phyloP scores from a whole-genome alignment of 2,113 vertebrate genomes.

The Axis porcinus region DNA sequence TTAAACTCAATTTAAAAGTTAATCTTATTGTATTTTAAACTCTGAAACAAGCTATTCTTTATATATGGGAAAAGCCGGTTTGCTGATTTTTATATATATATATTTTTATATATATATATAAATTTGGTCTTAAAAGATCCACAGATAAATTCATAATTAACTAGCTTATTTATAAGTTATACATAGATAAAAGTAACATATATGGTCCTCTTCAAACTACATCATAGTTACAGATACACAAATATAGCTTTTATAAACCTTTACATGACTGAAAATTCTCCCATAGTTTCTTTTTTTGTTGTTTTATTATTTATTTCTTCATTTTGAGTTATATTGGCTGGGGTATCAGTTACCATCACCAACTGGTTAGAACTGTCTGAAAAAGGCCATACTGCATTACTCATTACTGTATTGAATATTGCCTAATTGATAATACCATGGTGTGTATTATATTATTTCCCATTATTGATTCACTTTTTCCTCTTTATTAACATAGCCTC shows the following conservation, averaged over 20 bases:
- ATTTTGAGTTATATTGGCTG: neutral
- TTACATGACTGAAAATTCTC: neutral
- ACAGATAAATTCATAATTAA: neutral
- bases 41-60: constrained; percentile 31
- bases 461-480: neutral
- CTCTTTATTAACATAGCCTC: neutral
- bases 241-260: neutral
- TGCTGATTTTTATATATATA: neutral
- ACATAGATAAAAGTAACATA: neutral
- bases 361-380: neutral
- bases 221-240: neutral
- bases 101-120: neutral
- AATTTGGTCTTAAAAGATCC: neutral
- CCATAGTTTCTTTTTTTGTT: neutral
- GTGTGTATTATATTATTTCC: neutral
- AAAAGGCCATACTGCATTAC: neutral
- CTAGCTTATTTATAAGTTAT: neutral
- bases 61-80: neutral
- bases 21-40: constrained; percentile 55
- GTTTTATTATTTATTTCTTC: neutral
- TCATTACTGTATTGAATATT: neutral
- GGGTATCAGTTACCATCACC: neutral
- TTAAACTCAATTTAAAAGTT: constrained; percentile 53
- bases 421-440: neutral
- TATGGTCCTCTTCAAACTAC: neutral